Evolutionary conservation across 2,113 vertebrate genomes (phyloP), one percentile per base, ranked within the genome.

Genomic region (Ahaetulla prasina): DNA sequence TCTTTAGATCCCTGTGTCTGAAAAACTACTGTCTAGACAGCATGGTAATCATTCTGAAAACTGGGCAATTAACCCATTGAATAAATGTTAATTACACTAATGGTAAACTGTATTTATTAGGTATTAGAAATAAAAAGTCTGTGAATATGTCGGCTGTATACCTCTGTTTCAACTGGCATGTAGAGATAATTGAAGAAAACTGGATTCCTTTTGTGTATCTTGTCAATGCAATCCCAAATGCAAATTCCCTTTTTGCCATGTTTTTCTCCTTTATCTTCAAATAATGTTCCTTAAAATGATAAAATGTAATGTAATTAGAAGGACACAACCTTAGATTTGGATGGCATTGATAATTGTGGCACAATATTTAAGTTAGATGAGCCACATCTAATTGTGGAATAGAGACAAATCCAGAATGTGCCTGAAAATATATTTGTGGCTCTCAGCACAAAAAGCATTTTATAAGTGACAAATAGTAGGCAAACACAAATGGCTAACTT

Each of bases 121-220:
- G 27, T 45, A 95, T 90, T n/a, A 94, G n/a, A 90, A 94, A 87
- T 94, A 86, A 35, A 55, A 95, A 94, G 0, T 4, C 93, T 0
- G 0, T 92, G 18, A 53, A 91, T 68, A 88, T 94, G 27, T 87
- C 39, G 35, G 80, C 88, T 84, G 30, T 89, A 85, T 97, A 98
- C 99, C 95, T 99, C 98, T 2, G 93, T 95, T 96, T 99, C 99
- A 92, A 97, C 93, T 89, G 98, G 98, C 90, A 97, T 98, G 96
- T 98, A 99, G 94, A 99, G 97, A 94, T 99, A 99, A 98, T 99
- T 99, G 97, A 99, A 99, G 98, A 99, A 99, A 96, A 99, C 52
- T 1, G 99, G 99, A 91, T 98, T 99, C 94, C 97, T 98, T 95
- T 97, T 98, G 96, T 99, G 98, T 97, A 99, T 99, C 95, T 98